A percentile compares a stretch with the other conserved stretches of the same genome.
phyloP scores from a whole-genome alignment of 2,888 invertebrate genomes.

The Chrysolina americana region DNA sequence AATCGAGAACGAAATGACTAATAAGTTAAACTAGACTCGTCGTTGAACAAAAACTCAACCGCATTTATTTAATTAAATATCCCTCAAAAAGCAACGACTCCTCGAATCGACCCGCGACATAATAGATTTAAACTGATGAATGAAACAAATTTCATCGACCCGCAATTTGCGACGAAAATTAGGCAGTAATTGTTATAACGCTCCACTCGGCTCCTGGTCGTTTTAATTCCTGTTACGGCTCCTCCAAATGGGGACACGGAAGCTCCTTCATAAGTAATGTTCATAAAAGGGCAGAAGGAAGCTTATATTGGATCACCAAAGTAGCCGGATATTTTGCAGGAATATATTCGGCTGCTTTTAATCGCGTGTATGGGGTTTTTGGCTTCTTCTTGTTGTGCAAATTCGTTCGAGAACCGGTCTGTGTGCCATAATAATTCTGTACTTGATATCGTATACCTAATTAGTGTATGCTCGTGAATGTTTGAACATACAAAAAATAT shows the following conservation, averaged over 20 bases:
- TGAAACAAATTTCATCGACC: constrained; percentile 10
- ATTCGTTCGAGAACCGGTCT: too few species aligned
- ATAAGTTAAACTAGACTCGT: too few species aligned
- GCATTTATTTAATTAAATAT: constrained; percentile 1
- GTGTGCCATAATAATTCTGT: too few species aligned
- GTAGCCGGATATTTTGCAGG: constrained; percentile 6
- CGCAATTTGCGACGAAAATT: constrained; percentile 9
- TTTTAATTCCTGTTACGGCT: constrained; percentile 12
- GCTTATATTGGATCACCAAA: constrained; percentile 20
- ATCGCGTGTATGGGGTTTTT: background rate
- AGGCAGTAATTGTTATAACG: constrained; percentile 16
- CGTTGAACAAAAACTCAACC: background rate
- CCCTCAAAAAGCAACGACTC: background rate
- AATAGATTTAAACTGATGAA: constrained; percentile 12
- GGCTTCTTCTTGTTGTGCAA: background rate
- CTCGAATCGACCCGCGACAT: background rate
- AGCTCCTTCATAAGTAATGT: constrained; percentile 22
- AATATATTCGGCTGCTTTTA: constrained; percentile 1
- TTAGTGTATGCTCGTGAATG: too few species aligned
- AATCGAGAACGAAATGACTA: too few species aligned
- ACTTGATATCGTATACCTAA: too few species aligned
- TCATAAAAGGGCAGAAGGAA: constrained; percentile 23
- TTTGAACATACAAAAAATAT: too few species aligned
- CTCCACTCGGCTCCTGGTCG: background rate
- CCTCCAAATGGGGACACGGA: constrained; percentile 1